These are phyloP conservation scores for Rhodinocichla rosea DNA, from an alignment of 2,113 vertebrate species.

Conservation along the genomic window DNA sequence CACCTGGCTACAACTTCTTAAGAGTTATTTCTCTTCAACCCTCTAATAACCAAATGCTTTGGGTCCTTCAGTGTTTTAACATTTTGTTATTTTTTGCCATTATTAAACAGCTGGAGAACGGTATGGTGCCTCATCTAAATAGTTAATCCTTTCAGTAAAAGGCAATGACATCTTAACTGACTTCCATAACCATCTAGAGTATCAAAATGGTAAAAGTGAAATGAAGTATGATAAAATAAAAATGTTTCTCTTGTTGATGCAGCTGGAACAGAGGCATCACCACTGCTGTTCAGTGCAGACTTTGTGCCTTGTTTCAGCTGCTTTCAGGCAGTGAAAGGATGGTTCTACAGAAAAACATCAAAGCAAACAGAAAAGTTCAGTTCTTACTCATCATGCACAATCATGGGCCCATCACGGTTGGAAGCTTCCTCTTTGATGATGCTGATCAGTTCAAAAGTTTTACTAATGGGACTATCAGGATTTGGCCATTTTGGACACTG, in stretches of 20 bases:
- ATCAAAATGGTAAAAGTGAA: background rate
- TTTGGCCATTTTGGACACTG: conserved; percentile 91
- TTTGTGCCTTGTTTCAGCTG: background rate
- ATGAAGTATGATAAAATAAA: background rate
- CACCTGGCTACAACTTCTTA: background rate
- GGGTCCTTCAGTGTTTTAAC: background rate
- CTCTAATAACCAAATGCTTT: background rate
- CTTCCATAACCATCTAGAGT: background rate
- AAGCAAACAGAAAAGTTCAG: background rate
- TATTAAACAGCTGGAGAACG: background rate
- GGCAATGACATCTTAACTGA: background rate
- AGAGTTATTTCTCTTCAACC: background rate
- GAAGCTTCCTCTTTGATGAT: conserved; percentile 82
- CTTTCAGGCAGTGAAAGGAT: background rate
- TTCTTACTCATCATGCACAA: conserved; percentile 92
- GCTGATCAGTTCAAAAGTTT: conserved; percentile 89
- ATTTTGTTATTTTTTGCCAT: background rate
- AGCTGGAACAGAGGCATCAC: background rate
- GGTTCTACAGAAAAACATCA: background rate
- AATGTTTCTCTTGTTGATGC: background rate
- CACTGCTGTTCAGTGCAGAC: background rate
- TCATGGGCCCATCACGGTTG: conserved; percentile 82
- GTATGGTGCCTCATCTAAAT: background rate
- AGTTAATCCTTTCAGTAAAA: background rate
- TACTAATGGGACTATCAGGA: conserved; percentile 92